Conservation (phyloP, 2,797 vertebrate species). For the Coilia nasus region DNA sequence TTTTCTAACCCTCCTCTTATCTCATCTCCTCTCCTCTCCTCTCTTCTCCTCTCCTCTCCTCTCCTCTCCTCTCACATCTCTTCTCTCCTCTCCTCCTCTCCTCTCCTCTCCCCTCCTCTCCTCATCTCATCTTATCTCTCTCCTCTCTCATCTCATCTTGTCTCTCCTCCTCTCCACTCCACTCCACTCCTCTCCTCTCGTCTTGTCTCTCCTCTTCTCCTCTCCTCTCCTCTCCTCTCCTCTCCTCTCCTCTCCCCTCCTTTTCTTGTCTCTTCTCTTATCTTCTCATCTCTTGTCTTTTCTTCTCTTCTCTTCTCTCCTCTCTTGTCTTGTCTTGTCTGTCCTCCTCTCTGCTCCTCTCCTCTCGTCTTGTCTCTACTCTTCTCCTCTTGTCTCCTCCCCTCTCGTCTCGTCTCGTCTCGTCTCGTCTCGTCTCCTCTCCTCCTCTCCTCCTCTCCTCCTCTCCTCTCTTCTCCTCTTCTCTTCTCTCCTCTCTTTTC, state of each 20-base stretch:
- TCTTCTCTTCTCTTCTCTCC: conserved; percentile 30
- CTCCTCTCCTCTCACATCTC: too few species aligned
- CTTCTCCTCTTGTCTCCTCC: conserved; percentile 1
- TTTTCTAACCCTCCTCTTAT: not conserved
- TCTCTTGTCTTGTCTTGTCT: conserved; percentile 49
- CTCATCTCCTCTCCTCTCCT: conserved; percentile 49
- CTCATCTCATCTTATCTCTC: too few species aligned
- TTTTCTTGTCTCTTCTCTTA: conserved; percentile 35
- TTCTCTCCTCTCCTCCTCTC: too few species aligned
- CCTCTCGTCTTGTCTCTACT: conserved; percentile 47
- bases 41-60: conserved; percentile 12
- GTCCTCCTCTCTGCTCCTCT: conserved; percentile 20
- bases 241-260: conserved; percentile 49
- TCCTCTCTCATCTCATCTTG: too few species aligned
- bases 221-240: not conserved
- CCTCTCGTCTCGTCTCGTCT: too few species aligned
- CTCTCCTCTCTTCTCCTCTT: not conserved
- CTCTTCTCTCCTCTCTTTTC: conserved; percentile 43
- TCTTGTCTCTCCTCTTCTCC: conserved; percentile 33
- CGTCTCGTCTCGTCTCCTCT: conserved; percentile 30
- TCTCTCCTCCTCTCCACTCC: conserved; percentile 40
- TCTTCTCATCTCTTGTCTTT: conserved; percentile 49
- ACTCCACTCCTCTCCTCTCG: too few species aligned
- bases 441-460: conserved; percentile 22
- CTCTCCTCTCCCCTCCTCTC: too few species aligned